Percentiles rank a stretch among this genome's conserved stretches.
Conservation (phyloP, 1,140 invertebrate species). For the Penaeus vannamei region DNA sequence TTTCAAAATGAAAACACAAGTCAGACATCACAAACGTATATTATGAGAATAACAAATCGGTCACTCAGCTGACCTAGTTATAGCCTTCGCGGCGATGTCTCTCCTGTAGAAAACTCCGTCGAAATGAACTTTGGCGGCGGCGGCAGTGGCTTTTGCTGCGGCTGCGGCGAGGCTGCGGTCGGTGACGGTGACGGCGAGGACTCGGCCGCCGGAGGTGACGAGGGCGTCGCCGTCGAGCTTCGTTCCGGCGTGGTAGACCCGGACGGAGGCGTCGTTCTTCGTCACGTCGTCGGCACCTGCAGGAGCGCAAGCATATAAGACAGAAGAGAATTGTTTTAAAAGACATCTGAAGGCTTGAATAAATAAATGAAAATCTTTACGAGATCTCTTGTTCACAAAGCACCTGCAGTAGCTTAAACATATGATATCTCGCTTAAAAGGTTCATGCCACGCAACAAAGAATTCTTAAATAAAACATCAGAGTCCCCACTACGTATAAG, state of each 20-base stretch:
- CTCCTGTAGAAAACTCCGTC: constrained; percentile 87
- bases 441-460: too few relatives aligned
- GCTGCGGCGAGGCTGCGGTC: constrained; percentile 80
- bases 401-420: too few relatives aligned
- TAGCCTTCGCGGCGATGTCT: constrained; percentile 91
- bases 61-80: constrained; percentile 79
- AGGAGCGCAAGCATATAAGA: constrained; percentile 65
- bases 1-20: too few relatives aligned
- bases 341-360: too few relatives aligned
- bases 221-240: constrained; percentile 72
- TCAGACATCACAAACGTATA: not conserved
- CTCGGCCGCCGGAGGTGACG: constrained; percentile 92
- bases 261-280: constrained; percentile 71
- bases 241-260: constrained; percentile 76
- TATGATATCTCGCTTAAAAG: too few relatives aligned
- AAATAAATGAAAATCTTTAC: too few relatives aligned
- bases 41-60: not conserved
- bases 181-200: constrained; percentile 85
- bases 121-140: constrained; percentile 82
- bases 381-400: too few relatives aligned
- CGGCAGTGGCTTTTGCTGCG: constrained; percentile 75
- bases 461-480: too few relatives aligned
- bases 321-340: too few relatives aligned
- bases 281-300: constrained; percentile 75
- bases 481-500: too few relatives aligned